Base-by-base conservation (phyloP, 2,888 invertebrate genomes). In the Thera britannica region DNA sequence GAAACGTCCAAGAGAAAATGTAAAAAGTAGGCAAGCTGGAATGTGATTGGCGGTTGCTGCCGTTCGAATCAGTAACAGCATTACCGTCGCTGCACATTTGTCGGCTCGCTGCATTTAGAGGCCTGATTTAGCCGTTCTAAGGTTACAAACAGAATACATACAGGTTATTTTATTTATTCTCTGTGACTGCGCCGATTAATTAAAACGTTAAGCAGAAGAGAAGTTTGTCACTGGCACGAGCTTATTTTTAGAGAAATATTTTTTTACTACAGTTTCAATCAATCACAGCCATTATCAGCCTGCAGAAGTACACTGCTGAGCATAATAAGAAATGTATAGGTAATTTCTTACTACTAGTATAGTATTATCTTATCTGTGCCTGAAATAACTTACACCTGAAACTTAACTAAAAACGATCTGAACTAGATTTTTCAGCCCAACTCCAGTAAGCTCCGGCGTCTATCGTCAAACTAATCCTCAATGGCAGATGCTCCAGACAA, bases 401-500 rank as follows among this genome's bases (percentile, higher is more conserved):
- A 49, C 1, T 5, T 1, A 12, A 12, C 4, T 23, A 23, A 51
- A 51, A 8, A 23, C 7, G 23, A 23, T 23, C 23, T 51, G 51
- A 23, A 23, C 12, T 51, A 1, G 51, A 12, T 51, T 9, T 3
- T 34, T 2, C 52, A 8, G 52, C 3, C 9, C 9, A 52, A 52
- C 34, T 52, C 34, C 52, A 9, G 34, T 49, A n/a, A 49, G 2
- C 9, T 52, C 9, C 34, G 52, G 9, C 34, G 34, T 52, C 23
- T 36, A 48, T 48, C 35, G 38, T 12, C 36, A 8, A 62, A 35
- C 38, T 57, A 54, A 46, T 23, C 48, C 23, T 23, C 11, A 23
- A 12, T n/a, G 41, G n/a, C 49, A n/a, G 59, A 55, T 41, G 48
- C 59, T 49, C 49, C 23, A 46, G n/a, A 51, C 65, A 58, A 58